Conservation (phyloP, 2,888 invertebrate species). For the Hirtodrosophila duncani region DNA sequence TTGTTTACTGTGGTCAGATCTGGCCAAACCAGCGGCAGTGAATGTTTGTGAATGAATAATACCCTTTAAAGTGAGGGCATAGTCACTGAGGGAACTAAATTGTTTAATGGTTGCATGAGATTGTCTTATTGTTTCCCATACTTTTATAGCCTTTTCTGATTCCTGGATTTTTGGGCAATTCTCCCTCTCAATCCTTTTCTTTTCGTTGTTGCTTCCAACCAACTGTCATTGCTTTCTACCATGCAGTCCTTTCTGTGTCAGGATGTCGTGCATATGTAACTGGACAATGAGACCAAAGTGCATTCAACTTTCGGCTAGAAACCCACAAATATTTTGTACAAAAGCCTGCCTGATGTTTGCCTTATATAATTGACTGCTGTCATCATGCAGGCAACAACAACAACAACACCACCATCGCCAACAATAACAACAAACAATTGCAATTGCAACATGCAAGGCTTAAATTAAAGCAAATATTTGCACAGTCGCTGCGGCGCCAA, state of each 20-base stretch:
- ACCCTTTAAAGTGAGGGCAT: too few species aligned
- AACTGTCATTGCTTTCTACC: too few species aligned
- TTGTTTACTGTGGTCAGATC: conserved; percentile 33
- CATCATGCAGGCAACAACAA: conserved; percentile 37
- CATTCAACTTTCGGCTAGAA: conserved; percentile 36
- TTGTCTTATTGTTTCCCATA: too few species aligned
- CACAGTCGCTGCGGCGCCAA: conserved; percentile 59
- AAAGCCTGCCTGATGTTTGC: conserved; percentile 48
- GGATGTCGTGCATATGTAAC: neutral
- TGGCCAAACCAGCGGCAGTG: too few species aligned
- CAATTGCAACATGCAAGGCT: conserved; percentile 65
- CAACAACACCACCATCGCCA: conserved; percentile 13
- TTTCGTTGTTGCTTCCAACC: too few species aligned
- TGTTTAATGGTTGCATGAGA: too few species aligned
- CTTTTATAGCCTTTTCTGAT: too few species aligned
- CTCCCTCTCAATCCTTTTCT: too few species aligned
- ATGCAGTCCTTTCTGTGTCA: too few species aligned
- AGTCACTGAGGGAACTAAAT: too few species aligned
- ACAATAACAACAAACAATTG: conserved; percentile 36
- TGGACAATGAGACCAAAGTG: conserved; percentile 15
- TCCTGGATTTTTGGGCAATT: too few species aligned
- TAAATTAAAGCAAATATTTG: conserved; percentile 68
- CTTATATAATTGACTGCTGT: conserved; percentile 67
- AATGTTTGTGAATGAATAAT: too few species aligned
- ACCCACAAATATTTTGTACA: conserved; percentile 1